phyloP scores from a whole-genome alignment of 2,888 invertebrate species.

The Leptura quadrifasciata region DNA sequence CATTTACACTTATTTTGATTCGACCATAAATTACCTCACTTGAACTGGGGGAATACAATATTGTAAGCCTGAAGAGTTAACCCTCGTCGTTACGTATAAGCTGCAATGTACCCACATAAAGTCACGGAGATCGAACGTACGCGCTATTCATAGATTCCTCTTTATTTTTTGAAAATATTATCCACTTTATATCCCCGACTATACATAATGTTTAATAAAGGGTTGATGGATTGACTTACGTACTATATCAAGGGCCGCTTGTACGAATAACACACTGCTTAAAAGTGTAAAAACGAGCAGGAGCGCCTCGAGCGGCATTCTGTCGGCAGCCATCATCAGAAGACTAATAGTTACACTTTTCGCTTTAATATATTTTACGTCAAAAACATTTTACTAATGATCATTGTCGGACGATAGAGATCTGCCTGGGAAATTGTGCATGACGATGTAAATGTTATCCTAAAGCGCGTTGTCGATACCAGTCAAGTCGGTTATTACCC shows the following conservation, averaged over 20 bases:
- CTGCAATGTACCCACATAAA: slow-evolving; percentile 1
- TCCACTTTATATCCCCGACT: slow-evolving; percentile 18
- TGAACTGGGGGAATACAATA: not conserved
- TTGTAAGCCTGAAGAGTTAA: slow-evolving; percentile 3
- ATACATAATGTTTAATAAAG: slow-evolving; percentile 40
- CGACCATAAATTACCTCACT: not conserved
- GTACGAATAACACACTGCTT: slow-evolving; percentile 62
- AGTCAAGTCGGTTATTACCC: not conserved
- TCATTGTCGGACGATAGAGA: slow-evolving; percentile 63
- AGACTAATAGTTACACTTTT: slow-evolving; percentile 68
- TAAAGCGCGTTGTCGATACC: not conserved
- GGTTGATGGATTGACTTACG: slow-evolving; percentile 66
- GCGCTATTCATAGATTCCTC: not conserved
- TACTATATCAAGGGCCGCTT: slow-evolving; percentile 62
- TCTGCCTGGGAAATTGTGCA: slow-evolving; percentile 66
- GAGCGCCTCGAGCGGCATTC: slow-evolving; percentile 25
- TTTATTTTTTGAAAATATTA: slow-evolving; percentile 16
- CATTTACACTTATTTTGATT: slow-evolving; percentile 11
- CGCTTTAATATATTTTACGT: slow-evolving; percentile 67
- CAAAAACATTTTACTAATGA: slow-evolving; percentile 70
- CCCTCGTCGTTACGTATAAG: not conserved
- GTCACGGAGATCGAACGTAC: not conserved
- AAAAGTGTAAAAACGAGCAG: slow-evolving; percentile 64
- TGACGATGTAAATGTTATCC: slow-evolving; percentile 65
- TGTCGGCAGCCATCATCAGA: slow-evolving; percentile 54